phyloP scores from a whole-genome alignment of 2,797 vertebrate genomes.

The Sardinella longiceps region DNA sequence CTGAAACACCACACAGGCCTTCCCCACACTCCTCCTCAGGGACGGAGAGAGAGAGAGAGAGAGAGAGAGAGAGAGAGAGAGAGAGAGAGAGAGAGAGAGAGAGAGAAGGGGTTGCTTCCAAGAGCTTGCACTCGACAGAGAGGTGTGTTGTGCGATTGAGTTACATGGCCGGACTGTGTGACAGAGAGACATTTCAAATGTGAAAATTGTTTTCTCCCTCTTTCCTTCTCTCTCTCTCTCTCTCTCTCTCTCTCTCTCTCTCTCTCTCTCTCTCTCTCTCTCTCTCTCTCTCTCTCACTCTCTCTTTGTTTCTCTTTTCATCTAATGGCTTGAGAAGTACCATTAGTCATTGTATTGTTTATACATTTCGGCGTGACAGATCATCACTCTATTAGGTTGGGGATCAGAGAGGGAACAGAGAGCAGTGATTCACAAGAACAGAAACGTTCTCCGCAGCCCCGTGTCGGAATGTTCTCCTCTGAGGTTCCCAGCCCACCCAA shows the following conservation, averaged over 20 bases:
- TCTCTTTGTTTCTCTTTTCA: neutral
- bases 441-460: neutral
- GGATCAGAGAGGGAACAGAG: neutral
- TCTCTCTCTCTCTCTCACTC: neutral
- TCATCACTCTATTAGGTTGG: constrained; percentile 18
- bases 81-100: neutral
- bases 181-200: neutral
- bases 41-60: constrained; percentile 28
- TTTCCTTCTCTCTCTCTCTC: neutral
- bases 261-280: constrained; percentile 3
- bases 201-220: constrained; percentile 5
- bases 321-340: neutral
- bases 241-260: neutral
- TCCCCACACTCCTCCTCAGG: neutral
- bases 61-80: constrained; percentile 4
- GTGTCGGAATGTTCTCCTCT: neutral
- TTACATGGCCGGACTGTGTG: neutral
- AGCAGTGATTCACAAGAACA: neutral
- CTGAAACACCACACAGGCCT: constrained; percentile 1
- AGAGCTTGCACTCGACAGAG: constrained; percentile 6
- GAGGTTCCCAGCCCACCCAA: constrained; percentile 20
- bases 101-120: neutral
- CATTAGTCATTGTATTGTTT: constrained; percentile 25
- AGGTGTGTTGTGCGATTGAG: constrained; percentile 5
- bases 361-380: constrained; percentile 19